phyloP scores from a whole-genome alignment of 2,888 invertebrate species.

The Empis stercorea region DNA sequence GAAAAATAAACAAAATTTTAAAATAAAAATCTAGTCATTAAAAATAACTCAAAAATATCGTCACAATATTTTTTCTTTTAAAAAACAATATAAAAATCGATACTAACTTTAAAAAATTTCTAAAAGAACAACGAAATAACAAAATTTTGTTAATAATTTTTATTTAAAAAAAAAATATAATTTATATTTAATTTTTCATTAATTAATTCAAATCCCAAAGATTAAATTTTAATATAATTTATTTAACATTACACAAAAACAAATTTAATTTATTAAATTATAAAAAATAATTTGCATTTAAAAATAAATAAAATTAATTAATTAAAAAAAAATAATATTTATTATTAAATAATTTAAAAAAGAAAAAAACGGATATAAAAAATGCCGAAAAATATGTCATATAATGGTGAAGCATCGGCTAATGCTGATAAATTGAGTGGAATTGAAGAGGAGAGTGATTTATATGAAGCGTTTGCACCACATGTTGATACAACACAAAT shows the following conservation, averaged over 20 bases:
- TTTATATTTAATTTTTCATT: too few relatives aligned
- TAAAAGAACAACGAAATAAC: neutral
- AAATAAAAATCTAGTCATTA: too few relatives aligned
- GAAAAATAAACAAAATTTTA: too few relatives aligned
- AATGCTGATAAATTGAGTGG: conserved; percentile 57
- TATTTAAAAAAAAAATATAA: neutral
- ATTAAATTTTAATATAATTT: too few relatives aligned
- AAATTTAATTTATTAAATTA: neutral
- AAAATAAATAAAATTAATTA: neutral
- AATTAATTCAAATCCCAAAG: too few relatives aligned
- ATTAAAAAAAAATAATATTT: neutral
- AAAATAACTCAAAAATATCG: too few relatives aligned
- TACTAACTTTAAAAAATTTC: too few relatives aligned
- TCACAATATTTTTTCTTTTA: conserved; percentile 3
- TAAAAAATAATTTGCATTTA: neutral
- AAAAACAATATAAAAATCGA: conserved; percentile 6
- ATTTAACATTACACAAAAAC: neutral
- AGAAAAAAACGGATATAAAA: neutral
- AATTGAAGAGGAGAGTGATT: conserved; percentile 61
- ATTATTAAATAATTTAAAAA: too few relatives aligned
- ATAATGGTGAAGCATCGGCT: conserved; percentile 31
- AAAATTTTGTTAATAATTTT: neutral
- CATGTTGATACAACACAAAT: conserved; percentile 72
- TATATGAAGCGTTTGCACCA: conserved; percentile 66
- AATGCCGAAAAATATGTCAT: conserved; percentile 28